These are phyloP conservation scores for Megastigmus dorsalis DNA, from an alignment of 2,888 invertebrate species.

Conservation along the genomic window DNA sequence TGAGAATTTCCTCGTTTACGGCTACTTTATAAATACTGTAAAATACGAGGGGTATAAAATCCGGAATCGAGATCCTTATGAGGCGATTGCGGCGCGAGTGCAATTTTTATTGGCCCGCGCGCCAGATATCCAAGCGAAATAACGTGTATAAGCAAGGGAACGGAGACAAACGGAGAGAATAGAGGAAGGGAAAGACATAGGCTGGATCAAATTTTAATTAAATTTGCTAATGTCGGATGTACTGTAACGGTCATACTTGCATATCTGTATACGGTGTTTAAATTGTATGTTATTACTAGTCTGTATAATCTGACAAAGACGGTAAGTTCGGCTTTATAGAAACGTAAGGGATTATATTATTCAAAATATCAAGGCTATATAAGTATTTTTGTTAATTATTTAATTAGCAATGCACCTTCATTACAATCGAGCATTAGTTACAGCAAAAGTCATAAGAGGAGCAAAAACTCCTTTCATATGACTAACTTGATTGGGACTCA, in stretches of 20 bases:
- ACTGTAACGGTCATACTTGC: constrained; percentile 2
- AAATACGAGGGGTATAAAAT: constrained; percentile 49
- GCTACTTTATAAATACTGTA: constrained; percentile 53
- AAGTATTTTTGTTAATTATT: too few relatives aligned
- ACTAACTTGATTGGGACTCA: too few relatives aligned
- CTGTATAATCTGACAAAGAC: too few relatives aligned
- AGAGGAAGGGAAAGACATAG: constrained; percentile 9
- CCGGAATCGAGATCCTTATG: constrained; percentile 47
- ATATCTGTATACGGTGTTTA: too few relatives aligned
- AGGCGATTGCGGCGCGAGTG: constrained; percentile 29
- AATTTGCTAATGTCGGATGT: constrained; percentile 30
- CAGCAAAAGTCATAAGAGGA: too few relatives aligned
- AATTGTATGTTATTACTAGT: too few relatives aligned
- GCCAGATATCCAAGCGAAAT: constrained; percentile 49
- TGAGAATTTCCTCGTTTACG: constrained; percentile 48
- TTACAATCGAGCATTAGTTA: too few relatives aligned
- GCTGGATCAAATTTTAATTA: constrained; percentile 35
- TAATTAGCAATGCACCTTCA: too few relatives aligned
- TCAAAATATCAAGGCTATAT: too few relatives aligned
- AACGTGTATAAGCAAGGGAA: constrained; percentile 24
- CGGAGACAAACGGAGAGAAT: constrained; percentile 2
- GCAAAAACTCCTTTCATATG: too few relatives aligned
- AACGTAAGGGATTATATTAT: too few relatives aligned
- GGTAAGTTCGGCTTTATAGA: too few relatives aligned
- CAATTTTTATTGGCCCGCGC: constrained; percentile 39